Conservation (phyloP, 2,888 invertebrate species). For the Hirtodrosophila confusa region DNA sequence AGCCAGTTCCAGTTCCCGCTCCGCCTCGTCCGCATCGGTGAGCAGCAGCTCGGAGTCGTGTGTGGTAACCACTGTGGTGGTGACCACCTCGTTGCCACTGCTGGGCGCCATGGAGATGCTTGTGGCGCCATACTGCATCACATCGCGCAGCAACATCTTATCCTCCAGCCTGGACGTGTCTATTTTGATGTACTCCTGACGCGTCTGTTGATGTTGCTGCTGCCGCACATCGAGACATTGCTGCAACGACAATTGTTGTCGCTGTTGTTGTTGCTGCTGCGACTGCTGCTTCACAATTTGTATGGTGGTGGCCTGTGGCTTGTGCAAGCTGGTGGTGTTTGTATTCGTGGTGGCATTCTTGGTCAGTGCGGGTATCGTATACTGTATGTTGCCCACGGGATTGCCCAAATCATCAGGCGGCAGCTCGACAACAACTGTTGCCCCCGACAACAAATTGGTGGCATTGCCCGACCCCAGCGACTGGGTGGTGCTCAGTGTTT, state of each 20-base stretch:
- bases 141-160: slow-evolving; percentile 78
- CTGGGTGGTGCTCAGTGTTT: slow-evolving; percentile 45
- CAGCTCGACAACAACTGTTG: slow-evolving; percentile 83
- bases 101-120: slow-evolving; percentile 59
- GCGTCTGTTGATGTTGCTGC: slow-evolving; percentile 38
- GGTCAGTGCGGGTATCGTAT: slow-evolving; percentile 77
- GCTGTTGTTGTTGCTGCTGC: slow-evolving; percentile 52
- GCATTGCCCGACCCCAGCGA: slow-evolving; percentile 49
- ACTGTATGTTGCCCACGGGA: slow-evolving; percentile 81
- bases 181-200: slow-evolving; percentile 78
- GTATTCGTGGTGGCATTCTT: slow-evolving; percentile 68
- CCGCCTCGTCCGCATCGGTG: slow-evolving; percentile 65
- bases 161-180: slow-evolving; percentile 79
- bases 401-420: slow-evolving; percentile 81
- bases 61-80: slow-evolving; percentile 47
- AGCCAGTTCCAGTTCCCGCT: slow-evolving; percentile 60
- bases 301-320: slow-evolving; percentile 77
- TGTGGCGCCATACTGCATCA: slow-evolving; percentile 78
- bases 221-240: slow-evolving; percentile 48
- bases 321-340: slow-evolving; percentile 54
- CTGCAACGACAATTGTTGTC: slow-evolving; percentile 47
- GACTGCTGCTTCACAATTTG: slow-evolving; percentile 80
- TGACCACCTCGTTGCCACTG: slow-evolving; percentile 35
- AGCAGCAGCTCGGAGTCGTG: slow-evolving; percentile 60
- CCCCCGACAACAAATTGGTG: slow-evolving; percentile 70